Percentiles rank a stretch among this genome's conserved stretches.
These are phyloP conservation scores for Mormyrops boulengeri DNA, from an alignment of 2,797 vertebrate genomes.

Conservation along the genomic window DNA sequence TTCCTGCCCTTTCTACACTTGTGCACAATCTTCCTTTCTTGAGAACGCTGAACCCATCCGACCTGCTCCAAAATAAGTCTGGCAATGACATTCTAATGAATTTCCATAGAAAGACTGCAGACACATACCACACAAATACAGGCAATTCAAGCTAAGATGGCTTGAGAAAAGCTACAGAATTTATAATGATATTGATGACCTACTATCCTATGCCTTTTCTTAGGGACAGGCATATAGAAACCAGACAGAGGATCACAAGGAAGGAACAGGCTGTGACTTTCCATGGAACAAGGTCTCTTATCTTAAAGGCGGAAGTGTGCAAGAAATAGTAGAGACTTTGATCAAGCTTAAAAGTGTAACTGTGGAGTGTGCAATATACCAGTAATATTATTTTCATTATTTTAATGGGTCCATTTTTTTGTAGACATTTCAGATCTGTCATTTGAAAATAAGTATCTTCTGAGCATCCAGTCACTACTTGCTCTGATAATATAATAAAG, in stretches of 20 bases:
- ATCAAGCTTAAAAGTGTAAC: not conserved
- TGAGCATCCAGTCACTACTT: not conserved
- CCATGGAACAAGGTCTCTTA: not conserved
- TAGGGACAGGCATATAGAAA: not conserved
- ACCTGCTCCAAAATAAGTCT: not conserved
- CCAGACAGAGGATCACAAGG: not conserved
- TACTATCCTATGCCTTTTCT: not conserved
- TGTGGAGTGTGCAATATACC: not conserved
- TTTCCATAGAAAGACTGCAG: not conserved
- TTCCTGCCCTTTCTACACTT: not conserved
- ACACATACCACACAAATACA: not conserved
- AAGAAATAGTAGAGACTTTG: not conserved
- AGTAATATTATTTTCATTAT: not conserved
- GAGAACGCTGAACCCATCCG: not conserved
- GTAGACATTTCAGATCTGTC: not conserved
- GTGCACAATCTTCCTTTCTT: not conserved
- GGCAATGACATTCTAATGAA: not conserved
- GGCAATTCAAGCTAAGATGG: not conserved
- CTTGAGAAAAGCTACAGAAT: not conserved
- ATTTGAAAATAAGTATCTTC: not conserved
- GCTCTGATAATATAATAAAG: not conserved
- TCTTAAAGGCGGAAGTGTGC: not conserved
- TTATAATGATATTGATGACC: not conserved
- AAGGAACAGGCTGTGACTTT: not conserved
- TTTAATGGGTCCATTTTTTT: not conserved